Conservation (phyloP, 1,140 invertebrate genomes). For the honey bee (Apis mellifera) region DNA sequence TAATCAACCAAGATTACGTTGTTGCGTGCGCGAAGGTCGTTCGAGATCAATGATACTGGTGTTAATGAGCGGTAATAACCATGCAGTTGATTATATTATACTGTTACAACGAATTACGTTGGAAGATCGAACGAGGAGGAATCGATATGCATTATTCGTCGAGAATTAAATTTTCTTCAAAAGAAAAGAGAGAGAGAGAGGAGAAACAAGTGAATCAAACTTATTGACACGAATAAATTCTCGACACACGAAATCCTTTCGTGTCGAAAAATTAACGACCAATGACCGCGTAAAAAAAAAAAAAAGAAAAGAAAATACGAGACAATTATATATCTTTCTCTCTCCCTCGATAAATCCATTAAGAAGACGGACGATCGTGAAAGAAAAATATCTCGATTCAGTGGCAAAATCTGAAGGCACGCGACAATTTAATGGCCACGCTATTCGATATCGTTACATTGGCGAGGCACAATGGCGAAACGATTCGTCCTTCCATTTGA, state of each 20-base stretch:
- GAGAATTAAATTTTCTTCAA: background rate
- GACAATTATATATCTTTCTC: too few relatives aligned
- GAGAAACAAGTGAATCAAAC: too few relatives aligned
- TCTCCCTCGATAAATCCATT: too few relatives aligned
- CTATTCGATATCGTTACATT: background rate
- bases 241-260: too few relatives aligned
- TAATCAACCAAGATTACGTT: constrained; percentile 16
- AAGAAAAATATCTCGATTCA: background rate
- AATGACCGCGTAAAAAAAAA: too few relatives aligned
- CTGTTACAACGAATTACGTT: constrained; percentile 29
- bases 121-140: constrained; percentile 23
- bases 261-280: too few relatives aligned
- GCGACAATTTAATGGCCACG: background rate
- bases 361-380: background rate
- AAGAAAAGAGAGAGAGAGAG: background rate
- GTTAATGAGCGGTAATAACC: constrained; percentile 29
- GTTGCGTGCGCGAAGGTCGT: constrained; percentile 45
- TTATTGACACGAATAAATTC: too few relatives aligned
- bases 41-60: constrained; percentile 35
- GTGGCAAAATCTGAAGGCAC: background rate
- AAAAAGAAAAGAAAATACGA: too few relatives aligned
- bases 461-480: background rate
- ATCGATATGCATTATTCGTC: background rate
- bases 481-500: background rate
- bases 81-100: background rate